Percentiles rank a stretch among this genome's conserved stretches.
Evolutionary conservation across 2,888 invertebrate genomes (phyloP).

Genomic region (Serripes groenlandicus): DNA sequence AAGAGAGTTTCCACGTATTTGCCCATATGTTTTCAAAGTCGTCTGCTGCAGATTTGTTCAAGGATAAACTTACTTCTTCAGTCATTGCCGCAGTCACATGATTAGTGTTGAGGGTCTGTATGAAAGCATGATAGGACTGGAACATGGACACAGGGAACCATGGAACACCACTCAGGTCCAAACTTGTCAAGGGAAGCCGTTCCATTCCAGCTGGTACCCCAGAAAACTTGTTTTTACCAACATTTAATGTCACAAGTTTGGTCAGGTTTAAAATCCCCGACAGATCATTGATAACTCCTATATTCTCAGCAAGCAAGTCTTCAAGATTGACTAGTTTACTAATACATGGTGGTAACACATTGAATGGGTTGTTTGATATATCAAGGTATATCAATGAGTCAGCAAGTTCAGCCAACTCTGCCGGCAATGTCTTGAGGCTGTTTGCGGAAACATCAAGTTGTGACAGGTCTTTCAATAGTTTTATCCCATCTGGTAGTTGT

Average conservation of each 20-base stretch:
- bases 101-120: slow-evolving; percentile 44
- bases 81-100: slow-evolving; percentile 48
- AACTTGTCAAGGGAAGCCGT: slow-evolving; percentile 63
- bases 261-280: slow-evolving; percentile 67
- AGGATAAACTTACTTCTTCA: slow-evolving; percentile 37
- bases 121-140: slow-evolving; percentile 56
- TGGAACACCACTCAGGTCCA: slow-evolving; percentile 79
- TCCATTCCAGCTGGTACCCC: slow-evolving; percentile 68
- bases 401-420: slow-evolving; percentile 55
- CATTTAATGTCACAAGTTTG: slow-evolving; percentile 66
- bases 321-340: slow-evolving; percentile 63
- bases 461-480: slow-evolving; percentile 26
- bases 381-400: slow-evolving; percentile 68
- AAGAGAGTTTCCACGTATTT: too few relatives aligned
- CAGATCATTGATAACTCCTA: slow-evolving; percentile 69
- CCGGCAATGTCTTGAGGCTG: slow-evolving; percentile 63
- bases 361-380: slow-evolving; percentile 77
- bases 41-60: too few relatives aligned
- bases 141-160: slow-evolving; percentile 71
- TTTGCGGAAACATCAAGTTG: slow-evolving; percentile 71
- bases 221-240: slow-evolving; percentile 68
- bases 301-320: slow-evolving; percentile 74
- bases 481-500: slow-evolving; percentile 60
- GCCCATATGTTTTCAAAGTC: too few relatives aligned
- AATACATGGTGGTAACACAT: slow-evolving; percentile 64